These are phyloP conservation scores for Erinaceus europaeus DNA, from an alignment of 2,113 vertebrate species.

Conservation along the genomic window DNA sequence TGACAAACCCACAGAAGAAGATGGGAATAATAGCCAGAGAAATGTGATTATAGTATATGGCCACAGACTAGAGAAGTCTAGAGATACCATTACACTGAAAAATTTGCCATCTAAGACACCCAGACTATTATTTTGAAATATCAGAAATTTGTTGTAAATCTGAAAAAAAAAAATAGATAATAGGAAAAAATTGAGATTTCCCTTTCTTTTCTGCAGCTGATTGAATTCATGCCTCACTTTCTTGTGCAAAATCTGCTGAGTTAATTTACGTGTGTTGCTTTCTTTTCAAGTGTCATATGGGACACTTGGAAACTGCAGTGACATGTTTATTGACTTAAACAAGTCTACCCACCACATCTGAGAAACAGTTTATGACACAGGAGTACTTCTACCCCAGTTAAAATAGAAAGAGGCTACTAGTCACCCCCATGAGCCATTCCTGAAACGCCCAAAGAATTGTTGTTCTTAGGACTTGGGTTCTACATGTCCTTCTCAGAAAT, in stretches of 20 bases:
- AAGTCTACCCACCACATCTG: neutral
- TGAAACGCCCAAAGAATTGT: constrained; percentile 17
- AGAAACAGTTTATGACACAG: neutral
- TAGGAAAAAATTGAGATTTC: neutral
- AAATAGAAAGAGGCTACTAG: neutral
- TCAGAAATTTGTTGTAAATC: neutral
- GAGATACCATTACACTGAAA: neutral
- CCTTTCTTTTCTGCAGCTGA: neutral
- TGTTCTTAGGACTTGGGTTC: constrained; percentile 41
- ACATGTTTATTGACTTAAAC: neutral
- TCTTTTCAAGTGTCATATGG: neutral
- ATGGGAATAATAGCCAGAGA: neutral
- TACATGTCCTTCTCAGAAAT: constrained; percentile 52
- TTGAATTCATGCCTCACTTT: neutral
- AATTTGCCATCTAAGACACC: constrained; percentile 4
- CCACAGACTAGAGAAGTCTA: neutral
- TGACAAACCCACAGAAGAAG: neutral
- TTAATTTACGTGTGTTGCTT: neutral
- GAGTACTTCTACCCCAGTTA: neutral
- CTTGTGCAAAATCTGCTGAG: neutral
- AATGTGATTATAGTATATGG: no score
- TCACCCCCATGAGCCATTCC: neutral
- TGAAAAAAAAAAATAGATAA: neutral
- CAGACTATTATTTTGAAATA: constrained; percentile 27
- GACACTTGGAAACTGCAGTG: neutral